Percentiles rank a stretch among this genome's conserved stretches.
These are phyloP conservation scores for Pterobdella sp. DNA, from an alignment of 2,888 invertebrate genomes.

Conservation along the genomic window DNA sequence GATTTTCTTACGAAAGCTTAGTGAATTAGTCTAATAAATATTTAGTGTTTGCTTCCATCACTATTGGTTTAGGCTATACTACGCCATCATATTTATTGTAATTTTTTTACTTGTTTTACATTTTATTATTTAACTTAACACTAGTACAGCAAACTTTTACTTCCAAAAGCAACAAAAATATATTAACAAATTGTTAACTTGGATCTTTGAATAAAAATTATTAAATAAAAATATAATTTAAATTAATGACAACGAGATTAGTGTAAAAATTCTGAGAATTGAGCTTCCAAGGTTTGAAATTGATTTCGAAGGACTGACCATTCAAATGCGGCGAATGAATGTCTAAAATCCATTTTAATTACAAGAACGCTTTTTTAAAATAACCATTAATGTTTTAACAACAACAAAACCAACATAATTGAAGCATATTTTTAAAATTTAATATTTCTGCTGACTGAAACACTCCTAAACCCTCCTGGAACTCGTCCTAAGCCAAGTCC, in stretches of 20 bases:
- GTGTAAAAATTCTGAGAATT: neutral
- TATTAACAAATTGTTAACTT: neutral
- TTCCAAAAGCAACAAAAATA: conserved; percentile 11
- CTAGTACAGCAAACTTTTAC: neutral
- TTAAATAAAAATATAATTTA: neutral
- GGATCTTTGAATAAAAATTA: neutral
- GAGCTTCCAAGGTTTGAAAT: neutral
- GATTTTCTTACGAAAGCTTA: too few species aligned
- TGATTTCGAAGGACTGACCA: neutral
- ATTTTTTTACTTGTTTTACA: neutral
- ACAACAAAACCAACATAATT: neutral
- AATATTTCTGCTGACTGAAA: conserved; percentile 23
- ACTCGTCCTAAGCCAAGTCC: neutral
- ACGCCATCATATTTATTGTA: neutral
- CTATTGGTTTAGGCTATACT: too few species aligned
- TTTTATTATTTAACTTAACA: neutral
- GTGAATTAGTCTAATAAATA: too few species aligned
- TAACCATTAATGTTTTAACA: neutral
- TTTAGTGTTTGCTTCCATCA: too few species aligned
- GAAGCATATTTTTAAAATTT: neutral
- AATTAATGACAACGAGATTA: neutral
- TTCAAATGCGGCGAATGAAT: neutral
- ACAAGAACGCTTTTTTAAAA: neutral
- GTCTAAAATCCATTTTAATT: neutral
- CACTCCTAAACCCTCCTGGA: conserved; percentile 18